These are phyloP conservation scores for Orussus abietinus DNA, from an alignment of 1,140 invertebrate genomes.

Conservation along the genomic window DNA sequence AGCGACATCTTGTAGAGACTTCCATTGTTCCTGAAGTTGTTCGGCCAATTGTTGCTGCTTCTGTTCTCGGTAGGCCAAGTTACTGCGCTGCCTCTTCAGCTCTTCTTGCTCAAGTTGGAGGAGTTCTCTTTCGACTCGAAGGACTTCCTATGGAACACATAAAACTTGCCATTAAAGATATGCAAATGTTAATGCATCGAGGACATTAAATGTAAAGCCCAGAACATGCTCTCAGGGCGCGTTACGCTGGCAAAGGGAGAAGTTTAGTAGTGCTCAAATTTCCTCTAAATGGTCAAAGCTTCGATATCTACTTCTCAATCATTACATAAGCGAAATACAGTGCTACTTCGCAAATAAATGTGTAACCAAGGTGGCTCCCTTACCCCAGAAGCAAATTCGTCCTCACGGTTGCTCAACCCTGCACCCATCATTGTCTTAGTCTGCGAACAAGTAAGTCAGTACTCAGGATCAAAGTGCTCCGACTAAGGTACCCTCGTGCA, in stretches of 20 bases:
- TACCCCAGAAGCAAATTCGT: constrained; percentile 45
- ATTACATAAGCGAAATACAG: too few species aligned
- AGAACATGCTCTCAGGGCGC: too few species aligned
- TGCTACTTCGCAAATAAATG: too few species aligned
- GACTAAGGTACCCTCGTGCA: too few species aligned
- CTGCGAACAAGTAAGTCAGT: constrained; percentile 24
- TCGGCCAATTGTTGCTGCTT: constrained; percentile 45
- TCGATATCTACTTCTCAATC: too few species aligned
- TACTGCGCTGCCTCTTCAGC: constrained; percentile 68
- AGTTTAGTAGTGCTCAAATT: too few species aligned
- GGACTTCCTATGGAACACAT: constrained; percentile 58
- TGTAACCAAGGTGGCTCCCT: too few species aligned
- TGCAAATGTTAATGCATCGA: background rate
- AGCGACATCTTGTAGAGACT: constrained; percentile 46
- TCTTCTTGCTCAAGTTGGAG: constrained; percentile 74
- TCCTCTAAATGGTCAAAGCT: too few species aligned
- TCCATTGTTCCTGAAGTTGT: constrained; percentile 48
- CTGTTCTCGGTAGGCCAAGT: constrained; percentile 61
- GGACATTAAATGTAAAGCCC: background rate
- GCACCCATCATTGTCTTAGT: constrained; percentile 28
- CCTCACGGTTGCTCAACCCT: constrained; percentile 35
- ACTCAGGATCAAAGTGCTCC: background rate
- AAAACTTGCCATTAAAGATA: constrained; percentile 7
- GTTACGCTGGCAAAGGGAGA: too few species aligned
- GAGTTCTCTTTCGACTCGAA: constrained; percentile 72